Conservation (phyloP, 2,888 invertebrate species). For the Epistrophe grossulariae region DNA sequence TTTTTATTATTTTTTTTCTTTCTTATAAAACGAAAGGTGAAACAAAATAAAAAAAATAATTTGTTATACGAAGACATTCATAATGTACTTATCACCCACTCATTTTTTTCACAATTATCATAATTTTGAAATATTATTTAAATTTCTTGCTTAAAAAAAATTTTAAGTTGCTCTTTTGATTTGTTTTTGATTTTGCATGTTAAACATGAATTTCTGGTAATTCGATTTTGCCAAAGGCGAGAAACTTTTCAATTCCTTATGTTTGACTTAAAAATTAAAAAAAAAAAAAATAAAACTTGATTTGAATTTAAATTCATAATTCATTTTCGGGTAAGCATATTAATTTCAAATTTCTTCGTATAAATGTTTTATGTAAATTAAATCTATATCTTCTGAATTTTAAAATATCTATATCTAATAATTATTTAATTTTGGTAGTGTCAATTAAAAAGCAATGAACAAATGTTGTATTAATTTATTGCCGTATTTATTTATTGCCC, state of each 20-base stretch:
- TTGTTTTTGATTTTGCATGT: background rate
- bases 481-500: background rate
- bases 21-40: background rate
- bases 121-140: background rate
- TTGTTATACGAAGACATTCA: background rate
- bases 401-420: background rate
- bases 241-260: background rate
- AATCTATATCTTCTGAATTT: background rate
- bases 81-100: background rate
- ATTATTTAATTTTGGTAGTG: background rate
- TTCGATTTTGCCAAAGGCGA: background rate
- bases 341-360: background rate
- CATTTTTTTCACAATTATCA: background rate
- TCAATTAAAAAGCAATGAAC: conserved; percentile 9
- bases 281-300: background rate
- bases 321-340: background rate
- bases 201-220: background rate
- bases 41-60: background rate
- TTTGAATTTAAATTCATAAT: background rate
- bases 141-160: background rate
- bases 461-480: background rate
- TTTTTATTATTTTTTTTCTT: no score
- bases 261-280: background rate
- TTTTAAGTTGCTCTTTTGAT: background rate
- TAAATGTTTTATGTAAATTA: background rate